These are phyloP conservation scores for Raja brachyura DNA, from an alignment of 2,113 vertebrate species.

Conservation along the genomic window DNA sequence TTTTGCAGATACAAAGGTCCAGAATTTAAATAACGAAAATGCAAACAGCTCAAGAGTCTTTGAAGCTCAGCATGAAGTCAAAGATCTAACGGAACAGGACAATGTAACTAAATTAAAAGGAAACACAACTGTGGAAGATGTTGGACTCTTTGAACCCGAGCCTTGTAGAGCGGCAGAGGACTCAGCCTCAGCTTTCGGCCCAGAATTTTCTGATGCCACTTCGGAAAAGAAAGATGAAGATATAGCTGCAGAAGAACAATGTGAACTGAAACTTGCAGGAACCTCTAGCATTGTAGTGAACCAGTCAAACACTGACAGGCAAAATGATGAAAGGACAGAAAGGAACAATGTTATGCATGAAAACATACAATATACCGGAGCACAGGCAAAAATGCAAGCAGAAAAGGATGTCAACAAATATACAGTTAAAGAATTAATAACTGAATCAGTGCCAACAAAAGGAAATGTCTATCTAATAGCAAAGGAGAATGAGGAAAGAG, in stretches of 20 bases:
- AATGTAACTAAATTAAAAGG: slow-evolving; percentile 35
- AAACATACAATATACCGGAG: background rate
- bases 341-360: slow-evolving; percentile 34
- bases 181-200: background rate
- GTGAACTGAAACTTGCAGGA: slow-evolving; percentile 31
- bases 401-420: slow-evolving; percentile 37
- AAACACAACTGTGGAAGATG: slow-evolving; percentile 1
- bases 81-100: slow-evolving; percentile 30
- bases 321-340: slow-evolving; percentile 42
- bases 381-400: background rate
- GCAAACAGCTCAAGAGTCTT: slow-evolving; percentile 50
- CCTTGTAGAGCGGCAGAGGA: background rate
- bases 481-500: background rate
- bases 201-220: slow-evolving; percentile 9
- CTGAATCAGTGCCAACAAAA: slow-evolving; percentile 40
- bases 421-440: slow-evolving; percentile 21
- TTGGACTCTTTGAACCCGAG: background rate
- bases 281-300: background rate
- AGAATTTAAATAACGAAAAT: slow-evolving; percentile 76
- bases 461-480: slow-evolving; percentile 37
- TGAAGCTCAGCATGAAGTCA: slow-evolving; percentile 34
- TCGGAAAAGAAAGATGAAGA: slow-evolving; percentile 40
- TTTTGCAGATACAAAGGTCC: slow-evolving; percentile 57
- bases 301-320: background rate
- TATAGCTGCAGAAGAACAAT: slow-evolving; percentile 36